These are phyloP conservation scores for Ellobius talpinus DNA, from an alignment of 2,113 vertebrate species.

Conservation along the genomic window DNA sequence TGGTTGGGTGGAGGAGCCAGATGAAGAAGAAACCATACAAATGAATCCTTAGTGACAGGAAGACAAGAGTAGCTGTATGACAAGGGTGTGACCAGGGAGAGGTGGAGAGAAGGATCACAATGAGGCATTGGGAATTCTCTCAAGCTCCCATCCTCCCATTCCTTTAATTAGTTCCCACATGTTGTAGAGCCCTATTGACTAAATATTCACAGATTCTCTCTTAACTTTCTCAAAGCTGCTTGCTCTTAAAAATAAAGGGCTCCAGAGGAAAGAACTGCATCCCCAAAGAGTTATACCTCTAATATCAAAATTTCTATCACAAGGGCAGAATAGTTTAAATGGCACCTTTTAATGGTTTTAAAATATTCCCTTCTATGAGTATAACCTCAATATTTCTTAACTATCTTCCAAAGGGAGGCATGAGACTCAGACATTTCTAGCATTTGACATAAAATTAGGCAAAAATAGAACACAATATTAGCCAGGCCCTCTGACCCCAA, in stretches of 20 bases:
- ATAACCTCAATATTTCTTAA: neutral
- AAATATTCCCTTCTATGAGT: neutral
- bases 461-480: neutral
- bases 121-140: neutral
- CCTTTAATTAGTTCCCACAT: neutral
- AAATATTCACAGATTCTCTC: neutral
- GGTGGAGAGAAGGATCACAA: neutral
- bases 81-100: neutral
- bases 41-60: neutral
- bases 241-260: neutral
- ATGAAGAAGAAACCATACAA: neutral
- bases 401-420: neutral
- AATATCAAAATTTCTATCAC: conserved; percentile 18
- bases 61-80: neutral
- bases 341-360: conserved; percentile 31
- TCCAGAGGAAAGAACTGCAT: neutral
- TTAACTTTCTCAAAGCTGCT: neutral
- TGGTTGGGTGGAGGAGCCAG: neutral
- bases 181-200: neutral
- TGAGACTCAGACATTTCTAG: neutral
- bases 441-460: conserved; percentile 1
- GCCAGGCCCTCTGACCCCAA: conserved; percentile 10
- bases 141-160: neutral
- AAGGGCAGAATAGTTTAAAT: neutral
- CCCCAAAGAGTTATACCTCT: neutral